Conservation (phyloP, 2,888 invertebrate species). For the Osedax frankpressi region DNA sequence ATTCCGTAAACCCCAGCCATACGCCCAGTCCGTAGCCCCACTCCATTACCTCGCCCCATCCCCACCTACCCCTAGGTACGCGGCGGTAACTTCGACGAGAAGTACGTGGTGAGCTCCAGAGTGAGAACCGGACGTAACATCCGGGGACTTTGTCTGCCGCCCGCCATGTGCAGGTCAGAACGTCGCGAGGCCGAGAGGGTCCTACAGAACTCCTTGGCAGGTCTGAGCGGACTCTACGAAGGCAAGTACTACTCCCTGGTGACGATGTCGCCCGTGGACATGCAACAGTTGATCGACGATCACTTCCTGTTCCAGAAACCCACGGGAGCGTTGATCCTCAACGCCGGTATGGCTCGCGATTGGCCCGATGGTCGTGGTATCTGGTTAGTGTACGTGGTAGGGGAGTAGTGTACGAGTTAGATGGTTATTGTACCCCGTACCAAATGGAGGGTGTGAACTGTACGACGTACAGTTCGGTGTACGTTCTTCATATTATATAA, state of each 20-base stretch:
- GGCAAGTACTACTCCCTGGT: constrained; percentile 7
- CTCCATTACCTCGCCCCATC: neutral
- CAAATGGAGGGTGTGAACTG: too few relatives aligned
- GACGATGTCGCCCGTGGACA: neutral
- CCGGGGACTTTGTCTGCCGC: constrained; percentile 10
- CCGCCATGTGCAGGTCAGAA: constrained; percentile 3
- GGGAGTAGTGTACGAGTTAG: too few relatives aligned
- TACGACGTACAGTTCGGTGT: too few relatives aligned
- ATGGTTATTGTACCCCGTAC: too few relatives aligned
- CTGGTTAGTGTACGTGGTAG: constrained; percentile 18
- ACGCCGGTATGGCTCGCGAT: constrained; percentile 18
- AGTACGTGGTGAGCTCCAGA: constrained; percentile 9
- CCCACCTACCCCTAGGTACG: constrained; percentile 11
- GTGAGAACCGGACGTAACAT: constrained; percentile 12
- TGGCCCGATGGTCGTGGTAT: constrained; percentile 20
- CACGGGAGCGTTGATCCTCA: constrained; percentile 9
- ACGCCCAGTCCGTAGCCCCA: too few relatives aligned
- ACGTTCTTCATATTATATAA: too few relatives aligned
- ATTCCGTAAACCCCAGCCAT: too few relatives aligned
- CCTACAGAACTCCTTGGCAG: neutral
- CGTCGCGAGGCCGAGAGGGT: constrained; percentile 11
- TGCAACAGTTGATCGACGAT: constrained; percentile 14
- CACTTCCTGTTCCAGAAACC: constrained; percentile 21
- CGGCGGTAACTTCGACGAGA: constrained; percentile 13
- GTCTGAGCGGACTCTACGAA: neutral